A percentile compares a stretch with the other conserved stretches of the same genome.
Evolutionary conservation across 2,797 vertebrate species (phyloP).

Genomic region (Poliocrania exsul): DNA sequence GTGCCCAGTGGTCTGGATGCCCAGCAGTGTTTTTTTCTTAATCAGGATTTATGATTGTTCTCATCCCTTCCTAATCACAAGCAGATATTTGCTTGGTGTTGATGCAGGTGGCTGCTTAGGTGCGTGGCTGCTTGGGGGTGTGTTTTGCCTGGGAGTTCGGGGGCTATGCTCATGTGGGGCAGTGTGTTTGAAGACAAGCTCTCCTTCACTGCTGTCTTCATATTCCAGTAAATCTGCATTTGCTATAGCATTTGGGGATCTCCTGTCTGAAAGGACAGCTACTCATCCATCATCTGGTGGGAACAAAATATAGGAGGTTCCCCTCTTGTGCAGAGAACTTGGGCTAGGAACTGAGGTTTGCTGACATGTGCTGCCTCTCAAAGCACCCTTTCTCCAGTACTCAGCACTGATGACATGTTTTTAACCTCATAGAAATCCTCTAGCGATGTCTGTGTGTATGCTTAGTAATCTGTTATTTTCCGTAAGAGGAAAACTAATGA

Average conservation of each 20-base stretch:
- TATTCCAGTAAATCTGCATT: neutral
- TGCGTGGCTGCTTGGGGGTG: fast-evolving
- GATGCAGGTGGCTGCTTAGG: neutral
- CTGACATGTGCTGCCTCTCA: neutral
- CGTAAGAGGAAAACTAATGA: fast-evolving
- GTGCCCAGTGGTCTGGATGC: neutral
- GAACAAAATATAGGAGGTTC: neutral
- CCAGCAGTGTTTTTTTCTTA: fast-evolving
- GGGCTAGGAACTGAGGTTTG: neutral
- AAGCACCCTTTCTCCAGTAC: neutral
- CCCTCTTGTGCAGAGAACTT: neutral
- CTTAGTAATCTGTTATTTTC: neutral
- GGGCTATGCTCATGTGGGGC: fast-evolving
- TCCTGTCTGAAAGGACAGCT: neutral
- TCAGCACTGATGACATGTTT: neutral
- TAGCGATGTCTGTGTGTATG: fast-evolving
- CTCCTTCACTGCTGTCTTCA: neutral
- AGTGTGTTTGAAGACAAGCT: neutral
- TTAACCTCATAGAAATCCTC: neutral
- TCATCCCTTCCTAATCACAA: neutral
- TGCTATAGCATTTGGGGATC: neutral
- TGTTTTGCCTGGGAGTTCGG: neutral
- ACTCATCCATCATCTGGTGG: neutral
- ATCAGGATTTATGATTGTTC: neutral
- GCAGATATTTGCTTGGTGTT: neutral